Evolutionary conservation across 1,140 invertebrate genomes (phyloP), one percentile per base, ranked within the genome.

Genomic region (Subanguina moxae): DNA sequence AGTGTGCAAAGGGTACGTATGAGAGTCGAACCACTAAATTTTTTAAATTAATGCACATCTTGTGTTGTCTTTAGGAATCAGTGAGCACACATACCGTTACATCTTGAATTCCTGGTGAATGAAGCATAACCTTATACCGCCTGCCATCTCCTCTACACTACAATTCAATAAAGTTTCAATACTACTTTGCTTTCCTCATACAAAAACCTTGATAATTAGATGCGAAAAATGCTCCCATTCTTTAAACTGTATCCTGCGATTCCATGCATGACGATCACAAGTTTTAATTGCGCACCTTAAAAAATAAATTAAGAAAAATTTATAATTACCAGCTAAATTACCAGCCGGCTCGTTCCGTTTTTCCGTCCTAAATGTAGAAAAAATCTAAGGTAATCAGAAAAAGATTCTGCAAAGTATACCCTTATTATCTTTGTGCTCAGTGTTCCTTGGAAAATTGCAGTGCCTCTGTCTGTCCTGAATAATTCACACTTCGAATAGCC

Each of bases 91-190:
- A 76, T 80, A 80, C 82, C 1, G 78, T 81, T 9, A 81, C 43
- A 71, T 81, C 80, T 21, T 80, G 59, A 45, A n/a, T 62, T 32
- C 66, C 67, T 1, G 80, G 80, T 19, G 69, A 56, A 62, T 81
- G 70, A 3, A 82, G 62, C 74, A 82, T 81, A 9, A 81, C 59
- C 67, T 82, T 82, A 56, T 81, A 81, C 13, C 69, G 69, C 9
- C 80, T 71, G 19, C 80, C 80, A 62, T 81, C 80, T 5, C 80
- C 80, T 13, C 80, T 76, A 25, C 78, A 76, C 74, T 78, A 30
- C 15, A 77, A 72, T 30, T 21, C 19, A 57, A 30, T 23, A 45
- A 32, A 38, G 48, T 27, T 17, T 65, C 17, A 15, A 46, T n/a
- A 61, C 27, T 21, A 17, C 28, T 21, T 25, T 17, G 42, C 13